Base-by-base conservation (phyloP, 2,113 vertebrate genomes). In the Saguinus midas region DNA sequence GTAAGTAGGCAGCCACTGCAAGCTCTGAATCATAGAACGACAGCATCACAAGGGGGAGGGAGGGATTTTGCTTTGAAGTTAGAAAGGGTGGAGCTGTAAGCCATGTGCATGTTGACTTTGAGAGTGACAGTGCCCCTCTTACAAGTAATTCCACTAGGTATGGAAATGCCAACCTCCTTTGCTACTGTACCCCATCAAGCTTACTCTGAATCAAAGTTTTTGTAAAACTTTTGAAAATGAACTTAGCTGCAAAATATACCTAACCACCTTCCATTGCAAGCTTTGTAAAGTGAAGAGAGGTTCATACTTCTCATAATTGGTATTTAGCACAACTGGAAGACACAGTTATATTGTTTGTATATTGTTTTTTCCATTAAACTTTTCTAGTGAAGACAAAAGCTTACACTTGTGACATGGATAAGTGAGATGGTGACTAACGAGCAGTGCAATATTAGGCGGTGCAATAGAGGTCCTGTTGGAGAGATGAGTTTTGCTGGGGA, bases 281-380 rank as follows among this genome's bases (percentile, higher is more conserved):
- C 37, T 75, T 73, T 61, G 68, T 76, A 78, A 57, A 89, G 80
- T 17, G 27, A 88, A 61, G 48, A 68, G n/a, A 29, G 18, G 57
- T 84, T 64, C 25, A 0, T 75, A 18, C 35, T 50, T 94, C 80
- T 93, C 57, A 64, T 48, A 55, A 45, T 40, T 76, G 85, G 35
- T 75, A 45, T 84, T 57, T 88, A 96, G 96, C 94, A 92, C 96
- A 93, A 68, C 52, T 86, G 43, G 83, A 78, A 92, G 86, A 57
- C 52, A 66, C 7, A 84, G 94, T 52, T 48, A 50, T 87, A 37
- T 72, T 57, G 3, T 92, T 37, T 73, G 57, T 73, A 43, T 32
- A 3, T 48, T 40, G 79, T 55, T 80, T 78, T 93, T 37, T 81
- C 66, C 87, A 3, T 61, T 76, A n/a, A 21, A 16, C 52, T 5